phyloP scores from a whole-genome alignment of 2,797 vertebrate species.

The Falco rusticolus region DNA sequence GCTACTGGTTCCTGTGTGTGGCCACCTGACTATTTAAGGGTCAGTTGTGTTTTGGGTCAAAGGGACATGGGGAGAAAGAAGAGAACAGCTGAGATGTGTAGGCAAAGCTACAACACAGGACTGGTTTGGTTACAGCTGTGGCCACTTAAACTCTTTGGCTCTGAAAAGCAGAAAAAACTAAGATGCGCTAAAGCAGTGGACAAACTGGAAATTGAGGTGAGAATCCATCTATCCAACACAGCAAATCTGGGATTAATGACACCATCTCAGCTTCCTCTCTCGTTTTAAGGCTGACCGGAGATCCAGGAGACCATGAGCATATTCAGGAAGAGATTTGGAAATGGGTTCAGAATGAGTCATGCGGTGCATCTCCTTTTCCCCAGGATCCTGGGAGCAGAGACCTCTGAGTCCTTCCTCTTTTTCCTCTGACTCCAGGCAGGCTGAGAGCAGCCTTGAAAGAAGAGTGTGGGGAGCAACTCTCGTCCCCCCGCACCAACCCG shows the following conservation, averaged over 20 bases:
- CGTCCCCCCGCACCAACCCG: not conserved
- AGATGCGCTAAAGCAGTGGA: not conserved
- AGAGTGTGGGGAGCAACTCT: not conserved
- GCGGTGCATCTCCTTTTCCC: not conserved
- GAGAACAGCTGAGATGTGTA: not conserved
- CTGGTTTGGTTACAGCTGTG: not conserved
- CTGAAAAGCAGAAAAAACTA: not conserved
- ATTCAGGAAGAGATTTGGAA: not conserved
- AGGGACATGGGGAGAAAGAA: not conserved
- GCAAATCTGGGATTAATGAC: not conserved
- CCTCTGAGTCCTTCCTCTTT: not conserved
- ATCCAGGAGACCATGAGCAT: fast-evolving
- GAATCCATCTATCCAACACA: not conserved
- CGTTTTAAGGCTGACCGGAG: not conserved
- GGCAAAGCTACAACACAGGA: not conserved
- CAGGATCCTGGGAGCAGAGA: not conserved
- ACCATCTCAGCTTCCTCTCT: not conserved
- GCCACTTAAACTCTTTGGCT: not conserved
- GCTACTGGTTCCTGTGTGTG: not conserved
- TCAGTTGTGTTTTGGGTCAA: not conserved
- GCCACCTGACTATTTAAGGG: not conserved
- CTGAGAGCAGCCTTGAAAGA: not conserved
- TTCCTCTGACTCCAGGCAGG: not conserved
- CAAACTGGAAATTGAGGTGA: not conserved
- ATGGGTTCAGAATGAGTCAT: not conserved